A percentile compares a stretch with the other conserved stretches of the same genome.
Conservation (phyloP, 2,113 vertebrate species). For the Phasianus colchicus region DNA sequence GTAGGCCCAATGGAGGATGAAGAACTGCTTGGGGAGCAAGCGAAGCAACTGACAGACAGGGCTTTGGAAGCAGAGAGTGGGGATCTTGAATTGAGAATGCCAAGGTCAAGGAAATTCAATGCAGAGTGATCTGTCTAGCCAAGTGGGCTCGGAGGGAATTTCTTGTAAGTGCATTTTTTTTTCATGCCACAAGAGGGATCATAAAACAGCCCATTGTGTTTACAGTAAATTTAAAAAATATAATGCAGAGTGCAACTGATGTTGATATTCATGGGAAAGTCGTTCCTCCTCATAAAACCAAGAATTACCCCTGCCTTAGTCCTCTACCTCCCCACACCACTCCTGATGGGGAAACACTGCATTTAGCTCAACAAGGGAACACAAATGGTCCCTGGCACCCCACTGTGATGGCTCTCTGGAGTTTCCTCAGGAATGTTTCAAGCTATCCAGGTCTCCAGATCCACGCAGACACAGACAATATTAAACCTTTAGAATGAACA, state of each 20-base stretch:
- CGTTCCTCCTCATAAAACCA: background rate
- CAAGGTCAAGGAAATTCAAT: conserved; percentile 52
- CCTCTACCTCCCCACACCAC: background rate
- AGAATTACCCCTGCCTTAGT: background rate
- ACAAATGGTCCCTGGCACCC: background rate
- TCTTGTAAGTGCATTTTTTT: conserved; percentile 49
- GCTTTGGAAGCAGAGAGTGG: conserved; percentile 11
- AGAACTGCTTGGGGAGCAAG: conserved; percentile 20
- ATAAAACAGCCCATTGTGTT: conserved; percentile 63
- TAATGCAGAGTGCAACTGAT: conserved; percentile 15
- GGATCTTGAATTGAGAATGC: background rate
- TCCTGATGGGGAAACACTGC: background rate
- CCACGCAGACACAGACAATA: background rate
- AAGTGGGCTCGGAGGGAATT: conserved; percentile 37
- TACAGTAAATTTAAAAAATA: conserved; percentile 43
- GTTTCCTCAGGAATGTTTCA: background rate
- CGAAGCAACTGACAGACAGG: conserved; percentile 24
- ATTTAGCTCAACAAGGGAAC: background rate
- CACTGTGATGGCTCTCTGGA: background rate
- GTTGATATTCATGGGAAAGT: conserved; percentile 28
- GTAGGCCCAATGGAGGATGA: background rate
- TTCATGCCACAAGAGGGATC: conserved; percentile 62
- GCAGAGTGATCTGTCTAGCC: conserved; percentile 44
- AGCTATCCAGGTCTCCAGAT: background rate
- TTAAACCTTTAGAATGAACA: background rate